These are phyloP conservation scores for Phania funesta DNA, from an alignment of 2,888 invertebrate species.

Conservation along the genomic window DNA sequence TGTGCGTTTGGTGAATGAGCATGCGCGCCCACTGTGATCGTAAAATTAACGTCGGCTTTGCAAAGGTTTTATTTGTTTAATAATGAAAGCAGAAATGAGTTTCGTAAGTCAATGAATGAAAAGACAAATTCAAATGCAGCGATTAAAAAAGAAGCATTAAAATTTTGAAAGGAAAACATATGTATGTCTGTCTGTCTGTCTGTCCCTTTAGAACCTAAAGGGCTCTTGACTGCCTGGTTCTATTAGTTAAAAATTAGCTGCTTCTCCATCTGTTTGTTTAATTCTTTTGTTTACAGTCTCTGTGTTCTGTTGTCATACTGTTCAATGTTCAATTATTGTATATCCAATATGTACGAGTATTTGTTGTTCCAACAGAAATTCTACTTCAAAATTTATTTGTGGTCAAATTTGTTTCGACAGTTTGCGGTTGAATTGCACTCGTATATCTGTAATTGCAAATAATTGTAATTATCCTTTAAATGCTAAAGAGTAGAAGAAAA, in stretches of 20 bases:
- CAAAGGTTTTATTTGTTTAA: slow-evolving; percentile 43
- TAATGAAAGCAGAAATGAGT: slow-evolving; percentile 52
- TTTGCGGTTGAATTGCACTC: slow-evolving; percentile 62
- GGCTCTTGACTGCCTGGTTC: background rate
- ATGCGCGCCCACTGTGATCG: slow-evolving; percentile 63
- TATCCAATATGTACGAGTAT: too few species aligned
- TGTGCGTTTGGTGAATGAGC: slow-evolving; percentile 48
- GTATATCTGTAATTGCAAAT: slow-evolving; percentile 63
- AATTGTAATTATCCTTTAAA: slow-evolving; percentile 67
- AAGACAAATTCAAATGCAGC: slow-evolving; percentile 23
- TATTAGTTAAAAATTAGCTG: slow-evolving; percentile 46
- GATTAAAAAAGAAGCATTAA: slow-evolving; percentile 56
- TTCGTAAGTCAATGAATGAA: slow-evolving; percentile 10
- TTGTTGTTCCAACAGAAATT: slow-evolving; percentile 17
- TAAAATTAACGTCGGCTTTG: slow-evolving; percentile 36
- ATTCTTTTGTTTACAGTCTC: background rate
- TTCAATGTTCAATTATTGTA: slow-evolving; percentile 23
- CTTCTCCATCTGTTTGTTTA: slow-evolving; percentile 40
- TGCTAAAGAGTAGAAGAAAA: slow-evolving; percentile 28
- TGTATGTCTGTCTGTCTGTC: background rate
- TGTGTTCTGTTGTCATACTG: background rate
- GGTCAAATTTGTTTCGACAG: slow-evolving; percentile 43
- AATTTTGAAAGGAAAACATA: slow-evolving; percentile 11
- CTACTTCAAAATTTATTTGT: slow-evolving; percentile 40
- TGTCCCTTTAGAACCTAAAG: background rate